Evolutionary conservation across 2,888 invertebrate genomes (phyloP), one percentile per base, ranked within the genome.

Genomic region (Tiphia femorata): DNA sequence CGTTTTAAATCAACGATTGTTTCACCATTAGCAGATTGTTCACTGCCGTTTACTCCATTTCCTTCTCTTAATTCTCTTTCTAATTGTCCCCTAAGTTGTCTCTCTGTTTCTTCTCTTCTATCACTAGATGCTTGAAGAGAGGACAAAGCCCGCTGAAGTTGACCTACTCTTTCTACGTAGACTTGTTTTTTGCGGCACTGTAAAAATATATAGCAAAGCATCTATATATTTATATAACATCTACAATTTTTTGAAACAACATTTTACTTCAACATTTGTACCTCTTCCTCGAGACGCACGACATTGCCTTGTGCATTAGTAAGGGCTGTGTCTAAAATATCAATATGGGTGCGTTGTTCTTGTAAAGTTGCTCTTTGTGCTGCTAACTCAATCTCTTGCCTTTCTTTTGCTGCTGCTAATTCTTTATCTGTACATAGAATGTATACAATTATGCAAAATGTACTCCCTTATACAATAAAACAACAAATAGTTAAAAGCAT

Each of bases 301-400:
- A 96, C 93, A 83, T 95, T 95, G 55, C 92, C 89, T 84, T 96
- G 96, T 4, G 96, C 95, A 84, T 95, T 96, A 50, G 93, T 93
- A 62, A 97, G 87, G 50, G 96, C 96, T 19, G 92, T 94, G 81
- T 97, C 96, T 48, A 97, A 87, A 72, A 97, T 95, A 75, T 95
- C 95, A 79, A 96, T 96, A 83, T 96, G 96, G 20, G 93, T 95
- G 61, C 96, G 87, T 80, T 96, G 96, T 78, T 97, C 96, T 80
- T 95, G 94, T 58, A 96, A 84, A 10, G 96, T 96, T 12, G 93
- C 93, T 71, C 94, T 87, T 81, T 96, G 95, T 0, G 96, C 95
- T 12, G 93, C 90, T 77, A 96, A 87, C 85, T 97, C 96, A 61
- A 96, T 93, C 84, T 96, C 95, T 79, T 96, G 94, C 30, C 95